Evolutionary conservation across 2,113 vertebrate species (phyloP).

Genomic region (Bubalus kerabau): DNA sequence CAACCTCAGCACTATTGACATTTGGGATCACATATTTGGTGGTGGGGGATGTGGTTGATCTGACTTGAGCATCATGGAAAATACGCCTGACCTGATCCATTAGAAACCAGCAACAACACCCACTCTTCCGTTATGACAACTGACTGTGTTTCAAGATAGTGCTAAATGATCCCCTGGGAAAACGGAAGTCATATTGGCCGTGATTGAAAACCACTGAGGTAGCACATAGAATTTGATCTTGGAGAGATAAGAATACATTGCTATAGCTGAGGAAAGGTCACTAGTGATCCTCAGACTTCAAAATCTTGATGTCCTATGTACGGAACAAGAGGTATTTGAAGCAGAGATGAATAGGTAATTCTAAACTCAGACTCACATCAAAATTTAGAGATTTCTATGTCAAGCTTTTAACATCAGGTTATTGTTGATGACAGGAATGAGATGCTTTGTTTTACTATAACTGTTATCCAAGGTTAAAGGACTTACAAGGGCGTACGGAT

Average conservation of each 20-base stretch:
- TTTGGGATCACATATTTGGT: neutral
- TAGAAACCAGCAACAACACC: neutral
- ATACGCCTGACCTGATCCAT: accelerated
- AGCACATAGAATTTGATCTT: neutral
- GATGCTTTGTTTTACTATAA: neutral
- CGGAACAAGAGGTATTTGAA: neutral
- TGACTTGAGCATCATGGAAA: neutral
- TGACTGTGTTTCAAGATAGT: neutral
- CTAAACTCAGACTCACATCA: neutral
- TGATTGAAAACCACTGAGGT: neutral
- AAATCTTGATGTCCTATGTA: neutral
- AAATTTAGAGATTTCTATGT: neutral
- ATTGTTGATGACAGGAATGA: neutral
- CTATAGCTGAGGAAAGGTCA: neutral
- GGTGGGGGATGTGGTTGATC: accelerated
- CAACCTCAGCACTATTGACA: neutral
- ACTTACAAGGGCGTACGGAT: neutral
- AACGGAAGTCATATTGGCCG: neutral
- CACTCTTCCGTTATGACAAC: neutral
- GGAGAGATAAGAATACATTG: neutral
- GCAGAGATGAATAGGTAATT: neutral
- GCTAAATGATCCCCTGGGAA: neutral
- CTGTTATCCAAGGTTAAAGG: neutral
- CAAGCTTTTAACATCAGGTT: neutral
- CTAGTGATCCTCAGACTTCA: neutral